Conservation (phyloP, 2,797 vertebrate genomes). For the Bryconaethiops microstoma region DNA sequence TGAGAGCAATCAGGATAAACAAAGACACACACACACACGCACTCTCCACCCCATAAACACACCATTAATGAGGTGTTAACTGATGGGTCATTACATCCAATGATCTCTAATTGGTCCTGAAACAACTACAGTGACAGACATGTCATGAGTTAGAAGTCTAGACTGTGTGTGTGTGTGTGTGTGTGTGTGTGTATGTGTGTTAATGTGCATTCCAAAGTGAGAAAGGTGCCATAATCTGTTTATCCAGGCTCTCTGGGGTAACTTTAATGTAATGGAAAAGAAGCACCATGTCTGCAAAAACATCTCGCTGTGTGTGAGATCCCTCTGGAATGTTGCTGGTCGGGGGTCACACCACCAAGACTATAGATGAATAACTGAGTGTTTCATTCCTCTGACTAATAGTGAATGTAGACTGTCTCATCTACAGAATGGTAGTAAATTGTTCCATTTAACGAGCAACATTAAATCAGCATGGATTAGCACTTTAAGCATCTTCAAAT, state of each 20-base stretch:
- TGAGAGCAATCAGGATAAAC: not conserved
- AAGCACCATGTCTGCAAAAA: not conserved
- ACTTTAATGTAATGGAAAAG: not conserved
- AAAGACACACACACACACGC: not conserved
- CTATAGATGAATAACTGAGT: no score
- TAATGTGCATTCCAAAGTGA: constrained; percentile 5
- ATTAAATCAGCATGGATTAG: no score
- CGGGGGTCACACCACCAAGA: not conserved
- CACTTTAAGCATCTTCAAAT: no score
- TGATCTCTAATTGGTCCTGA: not conserved
- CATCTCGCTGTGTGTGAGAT: not conserved
- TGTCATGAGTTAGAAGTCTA: not conserved
- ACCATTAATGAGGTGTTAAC: constrained; percentile 1
- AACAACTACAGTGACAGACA: not conserved
- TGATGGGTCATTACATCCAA: not conserved
- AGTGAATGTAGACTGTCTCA: no score
- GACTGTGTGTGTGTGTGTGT: not conserved
- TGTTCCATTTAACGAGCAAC: no score
- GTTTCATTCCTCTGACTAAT: no score
- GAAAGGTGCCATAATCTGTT: not conserved
- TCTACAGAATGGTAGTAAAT: no score
- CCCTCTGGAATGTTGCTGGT: not conserved
- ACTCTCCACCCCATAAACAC: not conserved
- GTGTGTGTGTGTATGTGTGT: not conserved
- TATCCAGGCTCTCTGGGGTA: not conserved